phyloP scores from a whole-genome alignment of 2,888 invertebrate species.

The Chrysotoxum bicinctum region DNA sequence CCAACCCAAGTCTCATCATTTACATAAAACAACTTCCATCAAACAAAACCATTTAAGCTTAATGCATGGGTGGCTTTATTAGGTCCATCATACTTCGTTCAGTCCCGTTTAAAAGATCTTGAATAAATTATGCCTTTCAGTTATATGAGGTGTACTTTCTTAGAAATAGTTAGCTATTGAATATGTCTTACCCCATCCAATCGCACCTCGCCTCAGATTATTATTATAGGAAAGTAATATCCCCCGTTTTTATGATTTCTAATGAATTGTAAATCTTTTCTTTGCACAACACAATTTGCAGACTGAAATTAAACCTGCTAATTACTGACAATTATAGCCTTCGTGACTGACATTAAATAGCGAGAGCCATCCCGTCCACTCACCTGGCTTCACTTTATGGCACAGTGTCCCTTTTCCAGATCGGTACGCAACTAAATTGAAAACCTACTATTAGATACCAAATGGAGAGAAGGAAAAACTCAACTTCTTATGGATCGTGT shows the following conservation, averaged over 20 bases:
- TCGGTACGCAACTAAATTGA: conserved; percentile 53
- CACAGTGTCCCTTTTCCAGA: conserved; percentile 49
- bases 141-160: conserved; percentile 34
- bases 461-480: conserved; percentile 13
- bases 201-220: background rate
- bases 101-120: conserved; percentile 50
- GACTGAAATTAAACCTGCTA: conserved; percentile 67
- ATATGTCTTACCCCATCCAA: background rate
- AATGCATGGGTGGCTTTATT: conserved; percentile 62
- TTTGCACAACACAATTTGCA: conserved; percentile 69
- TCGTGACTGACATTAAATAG: conserved; percentile 67
- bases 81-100: conserved; percentile 27
- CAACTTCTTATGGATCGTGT: conserved; percentile 38
- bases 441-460: conserved; percentile 53
- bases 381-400: background rate
- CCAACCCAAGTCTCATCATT: conserved; percentile 23
- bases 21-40: conserved; percentile 46
- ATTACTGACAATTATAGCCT: conserved; percentile 70
- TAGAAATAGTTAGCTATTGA: conserved; percentile 9
- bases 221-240: background rate
- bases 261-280: conserved; percentile 72
- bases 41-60: conserved; percentile 32
- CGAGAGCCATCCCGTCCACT: conserved; percentile 32
- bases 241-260: conserved; percentile 53
- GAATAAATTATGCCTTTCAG: conserved; percentile 59